Evolutionary conservation across 2,113 vertebrate genomes (phyloP), one percentile per base, ranked within the genome.

Genomic region (Pedionomus torquatus): DNA sequence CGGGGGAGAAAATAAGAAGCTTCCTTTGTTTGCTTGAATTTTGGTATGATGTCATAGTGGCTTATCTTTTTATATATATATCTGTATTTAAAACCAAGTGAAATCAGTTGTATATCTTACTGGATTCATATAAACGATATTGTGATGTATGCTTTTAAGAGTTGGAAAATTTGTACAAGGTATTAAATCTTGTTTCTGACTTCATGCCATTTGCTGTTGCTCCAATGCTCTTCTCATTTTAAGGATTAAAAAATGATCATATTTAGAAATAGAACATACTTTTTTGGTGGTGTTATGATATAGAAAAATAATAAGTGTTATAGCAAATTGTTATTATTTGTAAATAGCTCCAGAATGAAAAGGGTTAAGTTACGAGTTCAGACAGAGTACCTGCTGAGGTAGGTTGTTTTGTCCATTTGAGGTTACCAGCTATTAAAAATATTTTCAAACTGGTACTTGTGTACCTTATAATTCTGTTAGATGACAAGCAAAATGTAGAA

Each of bases 401-500:
- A 65, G 63, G 80, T 82, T 96, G 87, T 96, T 96, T 96, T 96
- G 83, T 84, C 52, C 55, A 31, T 78, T 87, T 87, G 86, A 87
- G 60, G 60, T 95, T 95, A 93, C 69, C 52, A 14, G 17, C 87
- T 91, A 61, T 87, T 84, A 94, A 96, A 96, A 96, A 82, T 95
- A 91, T 87, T 96, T 91, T 95, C 43, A 37, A 58, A 93, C 57
- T 91, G 77, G 69, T 87, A 19, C 61, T 8, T 82, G 61, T 75
- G 95, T 91, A 89, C 89, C 83, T 85, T 95, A 31, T 89, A 95
- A 78, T 91, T 89, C 89, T 93, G 87, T 44, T 68, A 55, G 39
- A 87, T 94, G 91, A 95, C 81, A 94, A 96, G 89, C 81, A 95
- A 94, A 93, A 82, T 89, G 84, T 82, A 93, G 94, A 87, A 97